A percentile compares a stretch with the other conserved stretches of the same genome.
Conservation (phyloP, 1,140 invertebrate genomes). For the Lepidurus apus region DNA sequence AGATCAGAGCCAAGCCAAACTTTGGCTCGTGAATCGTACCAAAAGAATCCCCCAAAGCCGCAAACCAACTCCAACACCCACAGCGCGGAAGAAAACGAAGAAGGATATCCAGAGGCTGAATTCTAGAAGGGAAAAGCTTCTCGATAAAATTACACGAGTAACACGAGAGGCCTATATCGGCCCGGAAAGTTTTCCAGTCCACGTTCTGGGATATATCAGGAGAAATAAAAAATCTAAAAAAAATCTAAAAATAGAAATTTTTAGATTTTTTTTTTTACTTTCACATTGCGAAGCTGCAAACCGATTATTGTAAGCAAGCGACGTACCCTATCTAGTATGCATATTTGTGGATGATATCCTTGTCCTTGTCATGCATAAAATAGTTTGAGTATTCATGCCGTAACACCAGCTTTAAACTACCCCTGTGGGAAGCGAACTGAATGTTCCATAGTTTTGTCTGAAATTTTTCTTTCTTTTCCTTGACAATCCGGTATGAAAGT, state of each 20-base stretch:
- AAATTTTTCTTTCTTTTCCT: neutral
- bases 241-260: neutral
- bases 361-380: neutral
- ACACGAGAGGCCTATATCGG: neutral
- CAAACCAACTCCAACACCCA: neutral
- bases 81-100: neutral
- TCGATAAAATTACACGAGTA: neutral
- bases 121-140: neutral
- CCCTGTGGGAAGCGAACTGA: neutral
- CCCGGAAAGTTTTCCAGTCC: no score
- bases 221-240: neutral
- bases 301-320: neutral
- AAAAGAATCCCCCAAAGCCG: neutral
- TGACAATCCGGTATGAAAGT: neutral
- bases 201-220: no score
- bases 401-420: neutral
- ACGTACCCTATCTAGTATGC: neutral
- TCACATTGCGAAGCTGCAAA: neutral
- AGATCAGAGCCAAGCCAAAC: neutral
- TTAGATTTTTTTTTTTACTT: no score
- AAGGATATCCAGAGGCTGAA: neutral
- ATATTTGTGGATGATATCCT: neutral
- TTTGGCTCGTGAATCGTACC: slow-evolving; percentile 1
- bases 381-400: neutral
- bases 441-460: neutral